These are phyloP conservation scores for Thelaira solivaga DNA, from an alignment of 2,888 invertebrate species.

Conservation along the genomic window DNA sequence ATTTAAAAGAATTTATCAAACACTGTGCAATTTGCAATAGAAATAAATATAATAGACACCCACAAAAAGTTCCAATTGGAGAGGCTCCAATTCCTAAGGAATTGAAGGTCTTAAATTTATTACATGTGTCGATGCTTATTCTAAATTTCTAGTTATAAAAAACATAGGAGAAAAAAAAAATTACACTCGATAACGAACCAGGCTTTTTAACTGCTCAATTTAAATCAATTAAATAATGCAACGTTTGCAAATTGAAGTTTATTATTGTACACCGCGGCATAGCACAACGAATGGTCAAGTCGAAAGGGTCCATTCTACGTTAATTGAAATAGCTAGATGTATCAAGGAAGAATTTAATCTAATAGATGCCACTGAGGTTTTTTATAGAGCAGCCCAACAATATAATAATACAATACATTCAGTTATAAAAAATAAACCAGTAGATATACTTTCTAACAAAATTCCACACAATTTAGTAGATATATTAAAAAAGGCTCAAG, in stretches of 20 bases:
- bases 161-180: too few species aligned
- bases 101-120: too few species aligned
- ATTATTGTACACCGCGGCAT: not conserved
- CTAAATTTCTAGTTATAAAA: too few species aligned
- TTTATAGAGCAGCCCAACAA: not conserved
- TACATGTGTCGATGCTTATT: too few species aligned
- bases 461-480: constrained; percentile 20
- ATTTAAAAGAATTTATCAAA: too few species aligned
- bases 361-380: too few species aligned
- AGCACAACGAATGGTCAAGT: not conserved
- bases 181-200: not conserved
- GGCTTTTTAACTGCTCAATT: not conserved
- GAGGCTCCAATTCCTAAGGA: too few species aligned
- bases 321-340: not conserved
- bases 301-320: not conserved
- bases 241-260: not conserved
- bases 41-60: too few species aligned
- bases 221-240: not conserved
- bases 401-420: not conserved
- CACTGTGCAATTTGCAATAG: too few species aligned
- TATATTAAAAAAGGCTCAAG: constrained; percentile 27
- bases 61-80: too few species aligned
- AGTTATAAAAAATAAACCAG: constrained; percentile 33
- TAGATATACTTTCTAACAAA: constrained; percentile 40
- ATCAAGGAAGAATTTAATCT: not conserved